Evolutionary conservation across 1,140 invertebrate species (phyloP).

Genomic region (Drosophila novamexicana): DNA sequence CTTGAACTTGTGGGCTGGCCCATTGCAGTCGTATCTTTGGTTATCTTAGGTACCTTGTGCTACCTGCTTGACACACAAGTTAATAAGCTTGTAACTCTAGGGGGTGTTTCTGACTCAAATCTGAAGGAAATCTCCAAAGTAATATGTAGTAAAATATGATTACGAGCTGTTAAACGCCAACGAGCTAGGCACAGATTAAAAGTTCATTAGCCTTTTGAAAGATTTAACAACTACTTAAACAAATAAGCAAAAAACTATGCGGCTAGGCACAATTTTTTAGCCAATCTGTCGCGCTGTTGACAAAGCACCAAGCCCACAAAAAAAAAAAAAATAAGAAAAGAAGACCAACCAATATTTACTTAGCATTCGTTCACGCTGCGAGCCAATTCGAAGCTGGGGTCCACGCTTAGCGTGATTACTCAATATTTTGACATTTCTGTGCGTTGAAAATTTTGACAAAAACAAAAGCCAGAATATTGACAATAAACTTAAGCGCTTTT

Average conservation of each 20-base stretch:
- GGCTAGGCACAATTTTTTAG: conserved; percentile 39
- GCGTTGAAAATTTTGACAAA: conserved; percentile 27
- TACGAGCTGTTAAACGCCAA: neutral
- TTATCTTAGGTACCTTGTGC: conserved; percentile 11
- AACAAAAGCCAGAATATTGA: conserved; percentile 68
- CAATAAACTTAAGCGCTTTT: conserved; percentile 80
- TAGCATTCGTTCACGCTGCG: conserved; percentile 67
- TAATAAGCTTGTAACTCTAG: conserved; percentile 37
- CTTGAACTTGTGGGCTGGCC: conserved; percentile 67
- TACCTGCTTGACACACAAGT: conserved; percentile 21
- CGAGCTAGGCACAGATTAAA: neutral
- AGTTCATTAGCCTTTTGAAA: conserved; percentile 61
- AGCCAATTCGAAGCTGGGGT: conserved; percentile 35
- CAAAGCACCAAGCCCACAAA: conserved; percentile 54
- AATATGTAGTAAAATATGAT: conserved; percentile 24
- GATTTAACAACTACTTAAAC: conserved; percentile 49
- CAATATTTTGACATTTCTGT: conserved; percentile 79
- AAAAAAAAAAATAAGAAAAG: conserved; percentile 14
- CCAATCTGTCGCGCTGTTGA: conserved; percentile 67
- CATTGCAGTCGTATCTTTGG: conserved; percentile 25
- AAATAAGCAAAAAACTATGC: conserved; percentile 44
- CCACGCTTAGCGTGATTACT: conserved; percentile 72
- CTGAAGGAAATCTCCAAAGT: conserved; percentile 1
- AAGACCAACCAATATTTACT: conserved; percentile 68
- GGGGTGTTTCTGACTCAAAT: conserved; percentile 28